A percentile compares a stretch with the other conserved stretches of the same genome.
phyloP scores from a whole-genome alignment of 1,140 invertebrate species.

The Ips nitidus region DNA sequence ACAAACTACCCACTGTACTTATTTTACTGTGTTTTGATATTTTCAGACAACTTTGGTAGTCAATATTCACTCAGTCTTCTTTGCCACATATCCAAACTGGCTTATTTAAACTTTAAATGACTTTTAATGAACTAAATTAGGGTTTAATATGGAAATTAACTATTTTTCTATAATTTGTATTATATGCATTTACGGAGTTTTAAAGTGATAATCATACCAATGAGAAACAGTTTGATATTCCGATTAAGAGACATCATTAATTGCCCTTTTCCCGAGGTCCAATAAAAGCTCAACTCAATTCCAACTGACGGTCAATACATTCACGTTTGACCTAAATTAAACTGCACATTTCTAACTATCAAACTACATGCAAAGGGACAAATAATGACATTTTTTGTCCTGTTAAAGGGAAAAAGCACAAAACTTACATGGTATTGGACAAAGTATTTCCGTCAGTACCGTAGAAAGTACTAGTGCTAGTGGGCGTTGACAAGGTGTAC shows the following conservation, averaged over 20 bases:
- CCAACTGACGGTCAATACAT: neutral
- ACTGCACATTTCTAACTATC: constrained; percentile 6
- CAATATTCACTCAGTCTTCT: no score
- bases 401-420: neutral
- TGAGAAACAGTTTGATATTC: no score
- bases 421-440: constrained; percentile 46
- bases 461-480: constrained; percentile 29
- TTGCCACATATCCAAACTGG: no score
- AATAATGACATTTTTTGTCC: constrained; percentile 18
- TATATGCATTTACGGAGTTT: no score
- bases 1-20: no score
- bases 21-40: no score
- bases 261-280: neutral
- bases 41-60: no score
- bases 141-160: no score
- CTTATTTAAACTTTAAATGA: no score
- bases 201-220: no score
- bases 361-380: constrained; percentile 8
- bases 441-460: constrained; percentile 40
- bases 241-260: neutral
- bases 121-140: no score
- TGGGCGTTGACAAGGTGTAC: constrained; percentile 38
- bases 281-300: constrained; percentile 11
- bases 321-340: constrained; percentile 18
- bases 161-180: no score